Evolutionary conservation across 1,140 invertebrate species (phyloP), one percentile per base, ranked within the genome.

Genomic region (Bacillus rossius): DNA sequence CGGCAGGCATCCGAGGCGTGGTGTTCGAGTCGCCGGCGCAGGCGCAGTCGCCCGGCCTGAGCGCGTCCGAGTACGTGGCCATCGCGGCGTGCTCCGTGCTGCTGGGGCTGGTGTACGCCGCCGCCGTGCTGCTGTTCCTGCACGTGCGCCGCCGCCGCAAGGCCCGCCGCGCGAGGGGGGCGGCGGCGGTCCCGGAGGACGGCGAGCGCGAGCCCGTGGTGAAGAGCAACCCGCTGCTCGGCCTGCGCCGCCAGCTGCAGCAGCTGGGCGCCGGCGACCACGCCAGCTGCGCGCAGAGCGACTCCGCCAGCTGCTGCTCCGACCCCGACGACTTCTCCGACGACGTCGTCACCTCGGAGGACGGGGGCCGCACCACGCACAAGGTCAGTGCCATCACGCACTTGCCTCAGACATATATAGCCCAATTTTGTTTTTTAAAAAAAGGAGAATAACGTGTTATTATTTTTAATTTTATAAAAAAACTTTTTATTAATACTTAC

Each of bases 71-170:
- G 69, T 91, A 91, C 62, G 79, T 91, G 0, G 87, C 89, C 0
- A 91, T 94, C 43, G 90, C 86, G 10, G 78, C 91, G 8, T 89
- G 87, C 61, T 88, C 88, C 1, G 75, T 91, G 29, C 75, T 92
- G 2, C 74, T 94, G 3, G 89, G 89, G 0, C 73, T 93, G 13
- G 87, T 91, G 61, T 94, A 93, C 65, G 83, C 92, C 2, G 84
- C 87, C 0, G 91, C 89, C 13, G 84, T 93, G 4, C 85, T 90
- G 19, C 75, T 92, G 0, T 93, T 91, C 67, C 69, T 94, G 7
- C 87, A 89, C 64, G 81, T 87, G 48, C 80, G 84, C 61, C 29
- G 57, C 2, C 57, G 57, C n/a, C 43, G 45, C 4, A 50, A 50
- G 48, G 17, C 8, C 14, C 25, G 26, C 14, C 17, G 22, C 37